A percentile compares a stretch with the other conserved stretches of the same genome.
phyloP scores from a whole-genome alignment of 2,797 vertebrate species.

The Rousettus madagascariensis region DNA sequence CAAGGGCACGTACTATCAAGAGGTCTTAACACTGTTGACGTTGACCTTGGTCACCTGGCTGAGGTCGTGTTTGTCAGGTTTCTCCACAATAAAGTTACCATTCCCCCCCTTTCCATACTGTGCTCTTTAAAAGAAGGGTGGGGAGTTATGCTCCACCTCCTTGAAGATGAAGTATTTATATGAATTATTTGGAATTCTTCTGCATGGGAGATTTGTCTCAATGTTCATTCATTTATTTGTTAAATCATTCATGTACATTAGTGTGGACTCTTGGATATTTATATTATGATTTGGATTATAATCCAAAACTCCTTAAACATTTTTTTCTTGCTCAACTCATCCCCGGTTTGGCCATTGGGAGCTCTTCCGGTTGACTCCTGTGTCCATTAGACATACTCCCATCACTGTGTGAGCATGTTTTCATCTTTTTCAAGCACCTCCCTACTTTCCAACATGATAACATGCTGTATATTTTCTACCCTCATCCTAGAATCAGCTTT shows the following conservation, averaged over 20 bases:
- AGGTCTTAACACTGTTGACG: not conserved
- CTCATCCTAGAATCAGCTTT: not conserved
- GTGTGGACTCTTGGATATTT: not conserved
- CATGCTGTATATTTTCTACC: not conserved
- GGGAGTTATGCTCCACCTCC: not conserved
- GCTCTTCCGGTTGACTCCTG: not conserved
- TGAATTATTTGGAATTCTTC: not conserved
- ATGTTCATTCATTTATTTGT: not conserved
- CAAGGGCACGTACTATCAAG: no score
- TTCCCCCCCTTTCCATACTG: no score
- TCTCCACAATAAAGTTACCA: not conserved
- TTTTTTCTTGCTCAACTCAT: not conserved
- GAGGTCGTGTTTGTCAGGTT: not conserved
- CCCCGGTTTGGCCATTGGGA: not conserved
- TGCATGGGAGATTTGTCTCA: not conserved
- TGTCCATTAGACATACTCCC: not conserved
- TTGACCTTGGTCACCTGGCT: not conserved
- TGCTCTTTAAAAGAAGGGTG: no score
- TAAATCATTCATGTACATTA: not conserved
- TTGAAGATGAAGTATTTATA: not conserved
- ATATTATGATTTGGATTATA: not conserved
- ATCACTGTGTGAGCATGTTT: not conserved
- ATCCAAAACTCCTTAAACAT: not conserved
- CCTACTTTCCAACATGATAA: not conserved
- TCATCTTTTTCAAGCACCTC: not conserved